phyloP scores from a whole-genome alignment of 2,888 invertebrate genomes.

The Suillia variegata region DNA sequence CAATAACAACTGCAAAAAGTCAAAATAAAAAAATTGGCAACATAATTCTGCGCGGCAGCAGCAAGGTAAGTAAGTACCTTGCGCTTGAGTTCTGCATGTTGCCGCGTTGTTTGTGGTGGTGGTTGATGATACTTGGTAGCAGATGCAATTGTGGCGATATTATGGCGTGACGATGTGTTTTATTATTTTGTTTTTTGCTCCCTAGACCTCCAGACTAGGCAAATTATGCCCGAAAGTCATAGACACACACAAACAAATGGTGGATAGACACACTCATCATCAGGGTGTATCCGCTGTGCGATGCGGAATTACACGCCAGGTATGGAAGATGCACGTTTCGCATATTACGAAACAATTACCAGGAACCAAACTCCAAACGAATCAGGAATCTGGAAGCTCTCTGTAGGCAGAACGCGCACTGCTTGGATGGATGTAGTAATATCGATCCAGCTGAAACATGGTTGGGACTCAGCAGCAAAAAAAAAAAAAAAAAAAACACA shows the following conservation, averaged over 20 bases:
- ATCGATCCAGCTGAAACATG: not conserved
- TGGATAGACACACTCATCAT: constrained; percentile 29
- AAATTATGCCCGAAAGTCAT: constrained; percentile 51
- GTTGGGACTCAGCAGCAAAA: not conserved
- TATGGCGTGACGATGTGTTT: constrained; percentile 49
- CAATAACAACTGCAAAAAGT: constrained; percentile 1
- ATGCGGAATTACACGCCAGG: constrained; percentile 13
- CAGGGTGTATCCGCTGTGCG: constrained; percentile 37
- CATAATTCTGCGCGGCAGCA: constrained; percentile 5
- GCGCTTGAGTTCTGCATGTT: constrained; percentile 26
- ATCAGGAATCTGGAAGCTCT: no score
- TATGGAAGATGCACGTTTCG: constrained; percentile 33
- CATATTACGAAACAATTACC: constrained; percentile 54
- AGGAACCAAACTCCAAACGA: constrained; percentile 19
- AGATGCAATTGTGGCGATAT: constrained; percentile 24
- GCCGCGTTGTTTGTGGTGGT: no score
- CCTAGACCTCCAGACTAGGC: constrained; percentile 34
- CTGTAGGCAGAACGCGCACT: no score
- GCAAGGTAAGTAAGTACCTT: constrained; percentile 37
- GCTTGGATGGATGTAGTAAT: not conserved
- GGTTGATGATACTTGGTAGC: not conserved
- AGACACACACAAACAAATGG: not conserved
- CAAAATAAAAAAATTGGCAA: constrained; percentile 13
- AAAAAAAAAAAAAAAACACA: no score
- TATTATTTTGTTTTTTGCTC: constrained; percentile 32